Evolutionary conservation across 2,888 invertebrate species (phyloP).

Genomic region (Leptodirus hochenwartii): DNA sequence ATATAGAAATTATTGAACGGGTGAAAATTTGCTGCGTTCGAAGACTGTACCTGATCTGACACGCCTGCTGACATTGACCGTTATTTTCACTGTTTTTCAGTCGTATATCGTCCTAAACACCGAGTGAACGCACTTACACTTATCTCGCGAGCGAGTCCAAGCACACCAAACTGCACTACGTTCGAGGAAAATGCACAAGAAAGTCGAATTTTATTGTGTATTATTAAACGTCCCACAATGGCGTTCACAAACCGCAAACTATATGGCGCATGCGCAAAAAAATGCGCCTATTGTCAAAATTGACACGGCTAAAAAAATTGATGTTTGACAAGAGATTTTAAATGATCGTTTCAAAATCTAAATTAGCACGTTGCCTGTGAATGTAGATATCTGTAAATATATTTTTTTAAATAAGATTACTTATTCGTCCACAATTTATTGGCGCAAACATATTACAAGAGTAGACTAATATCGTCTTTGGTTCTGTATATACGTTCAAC

Average conservation of each 20-base stretch:
- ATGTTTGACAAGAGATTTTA: too few relatives aligned
- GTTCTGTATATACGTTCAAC: too few relatives aligned
- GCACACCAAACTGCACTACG: slow-evolving; percentile 2
- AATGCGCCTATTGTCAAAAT: too few relatives aligned
- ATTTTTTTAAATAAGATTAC: too few relatives aligned
- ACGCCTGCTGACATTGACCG: slow-evolving; percentile 83
- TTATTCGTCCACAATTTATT: too few relatives aligned
- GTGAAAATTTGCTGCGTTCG: slow-evolving; percentile 23
- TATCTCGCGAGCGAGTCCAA: slow-evolving; percentile 4
- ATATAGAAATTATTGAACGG: slow-evolving; percentile 18
- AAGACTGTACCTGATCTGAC: slow-evolving; percentile 62
- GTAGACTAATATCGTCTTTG: too few relatives aligned
- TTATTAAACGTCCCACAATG: slow-evolving; percentile 25
- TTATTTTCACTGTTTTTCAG: slow-evolving; percentile 30
- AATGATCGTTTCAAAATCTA: too few relatives aligned
- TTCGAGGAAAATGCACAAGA: slow-evolving; percentile 2
- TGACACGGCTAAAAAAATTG: too few relatives aligned
- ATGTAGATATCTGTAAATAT: too few relatives aligned
- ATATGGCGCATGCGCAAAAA: too few relatives aligned
- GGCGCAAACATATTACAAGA: too few relatives aligned
- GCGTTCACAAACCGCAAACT: slow-evolving; percentile 21
- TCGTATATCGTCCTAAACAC: slow-evolving; percentile 1
- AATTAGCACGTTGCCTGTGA: too few relatives aligned
- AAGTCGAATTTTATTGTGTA: slow-evolving; percentile 10
- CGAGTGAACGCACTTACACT: slow-evolving; percentile 2